Percentiles rank a stretch among this genome's conserved stretches.
These are phyloP conservation scores for Clarias magur DNA, from an alignment of 2,113 vertebrate genomes.

Conservation along the genomic window DNA sequence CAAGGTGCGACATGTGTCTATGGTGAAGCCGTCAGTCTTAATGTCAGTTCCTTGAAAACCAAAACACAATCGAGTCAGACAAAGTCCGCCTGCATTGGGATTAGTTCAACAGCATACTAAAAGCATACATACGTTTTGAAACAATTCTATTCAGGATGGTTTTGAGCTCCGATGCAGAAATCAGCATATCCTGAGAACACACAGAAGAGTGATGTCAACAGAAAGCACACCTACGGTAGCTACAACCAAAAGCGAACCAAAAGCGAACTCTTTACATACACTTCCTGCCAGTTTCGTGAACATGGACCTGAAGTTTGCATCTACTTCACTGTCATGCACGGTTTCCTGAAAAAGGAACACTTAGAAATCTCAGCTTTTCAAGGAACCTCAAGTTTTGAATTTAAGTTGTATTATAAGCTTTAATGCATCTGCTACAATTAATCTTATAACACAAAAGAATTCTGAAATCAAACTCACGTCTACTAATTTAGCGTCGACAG, in stretches of 20 bases:
- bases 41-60: constrained; percentile 79
- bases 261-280: constrained; percentile 61
- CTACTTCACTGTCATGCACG: constrained; percentile 66
- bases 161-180: constrained; percentile 75
- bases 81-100: background rate
- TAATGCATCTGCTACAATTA: background rate
- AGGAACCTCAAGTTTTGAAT: no score
- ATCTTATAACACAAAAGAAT: background rate
- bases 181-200: constrained; percentile 78
- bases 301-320: constrained; percentile 73
- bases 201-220: background rate
- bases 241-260: background rate
- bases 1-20: constrained; percentile 84
- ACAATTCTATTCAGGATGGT: constrained; percentile 80
- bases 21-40: constrained; percentile 82
- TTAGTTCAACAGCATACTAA: background rate
- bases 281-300: constrained; percentile 78
- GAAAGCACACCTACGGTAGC: background rate
- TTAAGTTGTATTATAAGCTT: no score
- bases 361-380: background rate
- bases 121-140: constrained; percentile 72
- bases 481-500: constrained; percentile 62
- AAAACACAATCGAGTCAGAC: background rate
- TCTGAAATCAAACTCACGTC: constrained; percentile 63
- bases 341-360: constrained; percentile 68